Conservation (phyloP, 1,140 invertebrate species). For the Neodiprion pinetum region DNA sequence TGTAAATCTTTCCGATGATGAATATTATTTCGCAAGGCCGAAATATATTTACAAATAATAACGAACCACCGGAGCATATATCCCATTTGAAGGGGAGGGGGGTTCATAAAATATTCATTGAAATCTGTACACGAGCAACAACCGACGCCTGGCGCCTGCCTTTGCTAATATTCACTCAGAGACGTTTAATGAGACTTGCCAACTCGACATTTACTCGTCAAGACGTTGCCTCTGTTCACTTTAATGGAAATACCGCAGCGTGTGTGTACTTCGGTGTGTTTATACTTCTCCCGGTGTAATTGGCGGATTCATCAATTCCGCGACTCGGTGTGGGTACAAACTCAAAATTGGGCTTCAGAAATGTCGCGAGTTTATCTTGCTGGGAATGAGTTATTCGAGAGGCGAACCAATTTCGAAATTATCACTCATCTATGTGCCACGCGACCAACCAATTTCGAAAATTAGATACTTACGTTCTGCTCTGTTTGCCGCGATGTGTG, state of each 20-base stretch:
- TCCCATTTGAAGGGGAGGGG: background rate
- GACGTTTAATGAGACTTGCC: background rate
- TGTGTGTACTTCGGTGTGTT: too few relatives aligned
- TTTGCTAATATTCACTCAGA: background rate
- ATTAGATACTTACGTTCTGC: too few relatives aligned
- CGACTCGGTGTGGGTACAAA: too few relatives aligned
- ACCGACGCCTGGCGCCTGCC: background rate
- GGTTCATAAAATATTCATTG: background rate
- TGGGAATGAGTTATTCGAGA: too few relatives aligned
- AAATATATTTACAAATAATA: background rate
- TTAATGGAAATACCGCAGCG: background rate
- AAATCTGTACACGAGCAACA: background rate
- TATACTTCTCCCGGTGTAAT: too few relatives aligned
- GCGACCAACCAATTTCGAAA: too few relatives aligned
- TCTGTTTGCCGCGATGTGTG: too few relatives aligned
- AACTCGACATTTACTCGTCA: background rate
- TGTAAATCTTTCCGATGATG: background rate
- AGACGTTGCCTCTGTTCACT: background rate
- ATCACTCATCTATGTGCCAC: too few relatives aligned
- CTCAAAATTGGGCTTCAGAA: too few relatives aligned
- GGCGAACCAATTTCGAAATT: too few relatives aligned
- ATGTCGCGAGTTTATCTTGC: too few relatives aligned
- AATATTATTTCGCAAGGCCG: background rate
- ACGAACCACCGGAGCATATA: background rate
- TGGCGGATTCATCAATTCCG: too few relatives aligned